Conservation (phyloP, 2,113 vertebrate species). For the Etia nguti region DNA sequence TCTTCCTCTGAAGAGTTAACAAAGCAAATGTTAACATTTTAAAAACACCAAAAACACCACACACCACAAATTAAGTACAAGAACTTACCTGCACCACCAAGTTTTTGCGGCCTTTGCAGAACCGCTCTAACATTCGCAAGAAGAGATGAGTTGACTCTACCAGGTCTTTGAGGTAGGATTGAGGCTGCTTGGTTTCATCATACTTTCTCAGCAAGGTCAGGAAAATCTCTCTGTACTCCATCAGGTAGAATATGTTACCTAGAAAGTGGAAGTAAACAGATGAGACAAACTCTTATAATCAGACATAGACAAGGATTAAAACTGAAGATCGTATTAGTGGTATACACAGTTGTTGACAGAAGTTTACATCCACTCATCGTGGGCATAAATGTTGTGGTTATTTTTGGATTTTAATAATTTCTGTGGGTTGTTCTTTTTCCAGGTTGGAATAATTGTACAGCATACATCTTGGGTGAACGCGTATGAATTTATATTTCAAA, state of each 20-base stretch:
- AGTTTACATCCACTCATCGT: background rate
- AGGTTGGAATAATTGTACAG: background rate
- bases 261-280: background rate
- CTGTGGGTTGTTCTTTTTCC: background rate
- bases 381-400: background rate
- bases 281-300: background rate
- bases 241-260: conserved; percentile 98
- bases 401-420: background rate
- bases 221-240: conserved; percentile 96
- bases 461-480: background rate
- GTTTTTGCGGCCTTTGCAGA: conserved; percentile 80
- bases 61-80: background rate
- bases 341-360: background rate
- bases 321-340: background rate
- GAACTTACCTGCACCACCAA: conserved; percentile 86
- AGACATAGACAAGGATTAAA: background rate
- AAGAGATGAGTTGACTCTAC: conserved; percentile 94
- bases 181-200: conserved; percentile 85
- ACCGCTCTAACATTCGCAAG: conserved; percentile 89
- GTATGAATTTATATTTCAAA: background rate
- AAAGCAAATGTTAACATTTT: background rate
- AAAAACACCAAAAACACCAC: background rate
- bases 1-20: conserved; percentile 73
- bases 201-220: conserved; percentile 89
- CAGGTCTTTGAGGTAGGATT: conserved; percentile 85